Base-by-base conservation (phyloP, 2,113 vertebrate genomes). In the Galemys pyrenaicus region DNA sequence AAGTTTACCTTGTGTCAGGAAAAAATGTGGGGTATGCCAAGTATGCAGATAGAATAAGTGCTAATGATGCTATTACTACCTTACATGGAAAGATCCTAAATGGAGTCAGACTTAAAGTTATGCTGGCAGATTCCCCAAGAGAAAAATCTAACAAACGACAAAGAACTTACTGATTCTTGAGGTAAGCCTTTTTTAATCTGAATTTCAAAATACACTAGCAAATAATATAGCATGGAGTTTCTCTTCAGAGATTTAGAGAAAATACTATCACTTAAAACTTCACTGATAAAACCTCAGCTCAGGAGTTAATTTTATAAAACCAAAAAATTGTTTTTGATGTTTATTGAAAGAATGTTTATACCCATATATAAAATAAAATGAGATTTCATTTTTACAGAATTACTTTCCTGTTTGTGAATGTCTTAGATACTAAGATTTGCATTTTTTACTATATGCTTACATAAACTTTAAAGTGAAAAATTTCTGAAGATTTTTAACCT, bases 11-110 rank as follows among this genome's bases (percentile, higher is more conserved):
- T 95, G 99, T 99, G 73, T 98, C 99, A 39, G 99, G 99, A 51
- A 99, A 99, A 97, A 99, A 99, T 1, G 99, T 99, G 91, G 99
- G 98, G 56, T 99, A 99, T 93, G 99, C 99, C 83, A 99, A 99
- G 97, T 99, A 99, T 87, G 98, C 99, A 6, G 99, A 99, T 37
- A 98, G 99, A 96, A 98, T 98, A 95, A 99, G 98, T 64, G 99
- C 99, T 13, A 99, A 99, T 0, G 99, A 99, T 3, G 99, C 99
- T 86, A 99, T 99, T 98, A 98, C 98, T 0, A 97, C 97, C 0
- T 97, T 99, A 16, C 99, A 99, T 73, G 99, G 99, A 1, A 99
- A 98, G 89, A 98, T 99, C 22, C 98, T 99, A 39, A 99, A 99
- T 4, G 99, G 99, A 0, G 99, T 99, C 24, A 99, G 99, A 96